Evolutionary conservation across 2,113 vertebrate genomes (phyloP), one percentile per base, ranked within the genome.

Genomic region (Esox niger): DNA sequence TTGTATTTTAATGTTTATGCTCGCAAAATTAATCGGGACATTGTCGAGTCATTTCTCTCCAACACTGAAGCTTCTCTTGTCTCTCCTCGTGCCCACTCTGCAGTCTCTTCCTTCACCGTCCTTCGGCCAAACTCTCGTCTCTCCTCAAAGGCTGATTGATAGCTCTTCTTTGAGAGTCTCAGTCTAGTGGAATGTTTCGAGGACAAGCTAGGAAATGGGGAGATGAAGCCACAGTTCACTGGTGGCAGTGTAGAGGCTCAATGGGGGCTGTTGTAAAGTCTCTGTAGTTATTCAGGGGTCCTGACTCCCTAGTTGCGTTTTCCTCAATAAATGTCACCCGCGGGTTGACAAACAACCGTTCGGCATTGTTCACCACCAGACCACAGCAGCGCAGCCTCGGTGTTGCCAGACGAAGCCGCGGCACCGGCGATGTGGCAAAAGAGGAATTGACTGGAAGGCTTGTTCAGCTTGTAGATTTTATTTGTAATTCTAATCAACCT

Each of bases 281-380:
- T 75, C 27, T 63, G 75, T 79, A 78, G 83, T 84, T 79, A 75
- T 66, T 75, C 70, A 54, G 69, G 75, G 76, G 81, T 84, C 74
- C 32, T 78, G 81, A 84, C 84, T 76, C 49, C 75, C 76, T 32
- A 80, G 84, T 87, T 87, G 84, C 88, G 82, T 84, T 85, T 81
- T 70, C 74, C 68, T 72, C 60, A 71, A 78, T 73, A 80, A 86
- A 87, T 77, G 61, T 82, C 79, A 82, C 76, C 73, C 58, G 9
- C 21, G 27, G 75, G 86, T 75, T 75, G 76, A 85, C 80, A 79
- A 87, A 88, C 82, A 83, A 71, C 67, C 80, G 80, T 77, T 31
- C 79, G 70, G 79, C 77, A 81, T 68, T 32, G 76, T 30, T 61
- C 26, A 23, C 31, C 31, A 35, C 21, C 31, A 33, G 38, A 21